phyloP scores from a whole-genome alignment of 2,113 vertebrate genomes.

The Meriones unguiculatus region DNA sequence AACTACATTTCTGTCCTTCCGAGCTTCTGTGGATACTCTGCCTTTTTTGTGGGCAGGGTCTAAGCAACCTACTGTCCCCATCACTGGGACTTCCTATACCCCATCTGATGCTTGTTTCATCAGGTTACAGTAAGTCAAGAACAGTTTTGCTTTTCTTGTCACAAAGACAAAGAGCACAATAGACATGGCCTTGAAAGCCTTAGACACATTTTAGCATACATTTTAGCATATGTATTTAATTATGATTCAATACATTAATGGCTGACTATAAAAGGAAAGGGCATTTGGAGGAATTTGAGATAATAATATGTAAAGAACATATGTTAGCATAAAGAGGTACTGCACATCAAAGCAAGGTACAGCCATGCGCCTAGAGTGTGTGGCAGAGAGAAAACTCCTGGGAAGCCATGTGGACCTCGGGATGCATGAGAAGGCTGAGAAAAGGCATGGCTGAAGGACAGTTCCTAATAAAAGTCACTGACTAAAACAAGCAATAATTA shows the following conservation, averaged over 20 bases:
- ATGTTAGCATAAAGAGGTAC: neutral
- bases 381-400: neutral
- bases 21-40: neutral
- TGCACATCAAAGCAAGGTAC: neutral
- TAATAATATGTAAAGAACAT: neutral
- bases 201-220: neutral
- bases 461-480: neutral
- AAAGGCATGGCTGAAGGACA: neutral
- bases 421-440: neutral
- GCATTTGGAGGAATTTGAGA: neutral
- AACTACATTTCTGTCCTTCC: neutral
- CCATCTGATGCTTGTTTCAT: rapidly evolving
- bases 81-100: neutral
- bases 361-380: neutral
- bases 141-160: neutral
- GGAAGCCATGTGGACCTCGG: neutral
- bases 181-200: neutral
- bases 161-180: neutral
- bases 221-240: neutral
- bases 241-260: neutral
- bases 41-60: neutral
- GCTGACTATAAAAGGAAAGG: neutral
- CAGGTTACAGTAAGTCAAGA: neutral
- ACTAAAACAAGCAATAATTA: neutral
- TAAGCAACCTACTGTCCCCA: neutral